These are phyloP conservation scores for Caenorhabditis sulstoni DNA, from an alignment of 2,888 invertebrate genomes.

Conservation along the genomic window DNA sequence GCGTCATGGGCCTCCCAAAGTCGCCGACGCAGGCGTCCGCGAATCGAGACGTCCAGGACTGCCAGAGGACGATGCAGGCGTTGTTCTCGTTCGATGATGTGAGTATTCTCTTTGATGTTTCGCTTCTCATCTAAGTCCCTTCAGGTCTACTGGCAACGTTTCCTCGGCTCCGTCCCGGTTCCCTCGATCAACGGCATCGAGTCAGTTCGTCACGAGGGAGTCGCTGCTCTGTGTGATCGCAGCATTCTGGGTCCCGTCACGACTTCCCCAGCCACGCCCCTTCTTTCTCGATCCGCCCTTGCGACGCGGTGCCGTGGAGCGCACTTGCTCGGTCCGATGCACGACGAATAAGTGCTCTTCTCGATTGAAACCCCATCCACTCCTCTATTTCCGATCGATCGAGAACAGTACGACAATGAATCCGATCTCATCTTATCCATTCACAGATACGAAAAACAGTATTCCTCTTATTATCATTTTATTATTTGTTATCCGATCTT, in stretches of 20 bases:
- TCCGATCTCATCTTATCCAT: no score
- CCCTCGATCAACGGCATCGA: slow-evolving; percentile 27
- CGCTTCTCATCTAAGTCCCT: background rate
- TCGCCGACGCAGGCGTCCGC: slow-evolving; percentile 47
- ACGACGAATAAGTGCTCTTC: slow-evolving; percentile 20
- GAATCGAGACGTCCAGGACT: slow-evolving; percentile 58
- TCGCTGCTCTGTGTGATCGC: slow-evolving; percentile 52
- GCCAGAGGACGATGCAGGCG: slow-evolving; percentile 62
- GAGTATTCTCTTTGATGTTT: slow-evolving; percentile 7
- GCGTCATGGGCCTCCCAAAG: slow-evolving; percentile 85
- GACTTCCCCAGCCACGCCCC: slow-evolving; percentile 55
- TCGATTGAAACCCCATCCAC: background rate
- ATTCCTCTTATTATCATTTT: no score
- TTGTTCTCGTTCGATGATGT: slow-evolving; percentile 69
- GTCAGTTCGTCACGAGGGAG: slow-evolving; percentile 26
- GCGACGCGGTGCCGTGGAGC: slow-evolving; percentile 25
- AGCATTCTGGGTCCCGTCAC: slow-evolving; percentile 68
- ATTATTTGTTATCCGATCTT: no score
- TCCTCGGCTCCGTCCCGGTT: slow-evolving; percentile 50
- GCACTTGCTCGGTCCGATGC: slow-evolving; percentile 44
- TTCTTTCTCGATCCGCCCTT: slow-evolving; percentile 39
- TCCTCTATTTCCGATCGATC: no score
- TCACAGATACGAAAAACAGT: no score
- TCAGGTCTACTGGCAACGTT: slow-evolving; percentile 71
- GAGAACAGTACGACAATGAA: no score